Conservation (phyloP, 2,113 vertebrate genomes). For the Tetrao urogallus region DNA sequence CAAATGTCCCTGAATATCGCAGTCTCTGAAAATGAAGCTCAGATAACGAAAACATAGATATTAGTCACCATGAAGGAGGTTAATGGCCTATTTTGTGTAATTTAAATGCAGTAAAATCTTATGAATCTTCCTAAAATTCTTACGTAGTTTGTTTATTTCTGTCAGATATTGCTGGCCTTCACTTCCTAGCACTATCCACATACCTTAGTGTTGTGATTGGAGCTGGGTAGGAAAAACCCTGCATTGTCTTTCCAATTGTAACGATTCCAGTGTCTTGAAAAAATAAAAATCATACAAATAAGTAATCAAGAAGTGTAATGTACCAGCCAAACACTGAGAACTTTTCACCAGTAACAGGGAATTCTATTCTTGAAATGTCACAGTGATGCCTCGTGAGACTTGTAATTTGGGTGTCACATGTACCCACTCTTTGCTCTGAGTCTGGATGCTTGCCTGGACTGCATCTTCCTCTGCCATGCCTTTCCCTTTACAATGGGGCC, state of each 20-base stretch:
- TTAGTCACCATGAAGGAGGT: background rate
- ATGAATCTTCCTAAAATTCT: background rate
- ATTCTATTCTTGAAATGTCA: slow-evolving; percentile 31
- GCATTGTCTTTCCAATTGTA: background rate
- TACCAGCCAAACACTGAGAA: background rate
- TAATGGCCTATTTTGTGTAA: background rate
- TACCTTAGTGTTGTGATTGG: background rate
- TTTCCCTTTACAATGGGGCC: background rate
- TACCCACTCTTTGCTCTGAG: background rate
- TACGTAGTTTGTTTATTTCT: background rate
- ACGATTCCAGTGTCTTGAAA: background rate
- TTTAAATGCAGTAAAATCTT: background rate
- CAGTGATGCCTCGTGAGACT: background rate
- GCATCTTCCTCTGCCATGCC: background rate
- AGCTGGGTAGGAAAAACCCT: background rate
- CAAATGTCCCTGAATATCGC: background rate
- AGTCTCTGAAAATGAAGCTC: background rate
- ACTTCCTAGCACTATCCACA: background rate
- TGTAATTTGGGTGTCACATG: slow-evolving; percentile 40
- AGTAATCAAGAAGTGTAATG: background rate
- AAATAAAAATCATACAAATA: background rate
- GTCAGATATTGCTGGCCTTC: background rate
- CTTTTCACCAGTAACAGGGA: background rate
- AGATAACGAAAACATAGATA: background rate
- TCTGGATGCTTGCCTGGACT: slow-evolving; percentile 28